Evolutionary conservation across 35 echinoderm and acorn worm genomes (phyloP).

Genomic region (Apostichopus parvimensis): DNA sequence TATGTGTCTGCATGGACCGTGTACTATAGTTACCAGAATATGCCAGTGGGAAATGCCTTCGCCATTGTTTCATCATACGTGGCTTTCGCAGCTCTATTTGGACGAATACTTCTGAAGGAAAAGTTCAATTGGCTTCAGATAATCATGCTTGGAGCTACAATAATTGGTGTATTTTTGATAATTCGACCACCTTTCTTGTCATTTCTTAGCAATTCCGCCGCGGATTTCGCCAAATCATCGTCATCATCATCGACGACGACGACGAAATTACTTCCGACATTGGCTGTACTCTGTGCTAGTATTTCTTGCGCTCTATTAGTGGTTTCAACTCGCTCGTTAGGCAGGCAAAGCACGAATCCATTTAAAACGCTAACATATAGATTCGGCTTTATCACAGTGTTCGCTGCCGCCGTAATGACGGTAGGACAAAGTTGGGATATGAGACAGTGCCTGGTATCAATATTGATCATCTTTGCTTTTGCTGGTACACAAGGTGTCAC

Average conservation of each 20-base stretch:
- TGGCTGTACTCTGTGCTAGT: not conserved
- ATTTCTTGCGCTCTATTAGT: not conserved
- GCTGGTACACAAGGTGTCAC: too few relatives aligned
- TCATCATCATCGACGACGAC: not conserved
- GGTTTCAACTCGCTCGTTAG: not conserved
- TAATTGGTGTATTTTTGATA: slow-evolving; percentile 10
- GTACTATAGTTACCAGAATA: slow-evolving; percentile 23
- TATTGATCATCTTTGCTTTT: not conserved
- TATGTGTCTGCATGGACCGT: not conserved
- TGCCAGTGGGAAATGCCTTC: slow-evolving; percentile 1
- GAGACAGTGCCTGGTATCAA: not conserved
- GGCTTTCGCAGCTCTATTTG: not conserved
- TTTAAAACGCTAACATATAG: slow-evolving; percentile 7
- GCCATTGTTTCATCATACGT: not conserved
- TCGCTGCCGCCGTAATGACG: not conserved
- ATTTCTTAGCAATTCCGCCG: not conserved
- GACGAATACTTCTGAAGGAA: slow-evolving; percentile 13
- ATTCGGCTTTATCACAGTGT: not conserved
- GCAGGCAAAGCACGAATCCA: not conserved
- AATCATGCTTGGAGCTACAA: not conserved
- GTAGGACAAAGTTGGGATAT: not conserved
- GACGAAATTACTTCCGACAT: not conserved
- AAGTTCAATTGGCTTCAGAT: not conserved
- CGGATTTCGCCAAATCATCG: not conserved
- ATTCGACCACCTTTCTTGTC: not conserved